phyloP scores from a whole-genome alignment of 2,797 vertebrate species.

The Stomatorhinus walkeri region DNA sequence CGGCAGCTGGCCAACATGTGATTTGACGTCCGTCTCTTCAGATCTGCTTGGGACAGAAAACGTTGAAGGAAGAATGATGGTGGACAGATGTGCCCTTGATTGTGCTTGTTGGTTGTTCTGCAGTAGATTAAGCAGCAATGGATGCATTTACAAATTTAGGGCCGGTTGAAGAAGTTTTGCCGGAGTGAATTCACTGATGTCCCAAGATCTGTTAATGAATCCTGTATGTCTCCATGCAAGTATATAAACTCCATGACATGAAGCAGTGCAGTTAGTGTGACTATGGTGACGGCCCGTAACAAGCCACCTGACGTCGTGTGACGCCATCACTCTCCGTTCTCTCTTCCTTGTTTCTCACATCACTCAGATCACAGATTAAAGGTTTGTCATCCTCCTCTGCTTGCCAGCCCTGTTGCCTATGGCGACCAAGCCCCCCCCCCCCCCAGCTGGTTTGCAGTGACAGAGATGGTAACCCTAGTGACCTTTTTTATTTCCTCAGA shows the following conservation, averaged over 20 bases:
- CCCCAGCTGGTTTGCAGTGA: conserved; percentile 37
- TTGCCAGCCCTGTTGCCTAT: conserved; percentile 24
- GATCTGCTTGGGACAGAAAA: background rate
- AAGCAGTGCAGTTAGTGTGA: background rate
- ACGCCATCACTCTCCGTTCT: background rate
- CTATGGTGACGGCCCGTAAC: background rate
- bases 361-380: conserved; percentile 2
- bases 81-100: background rate
- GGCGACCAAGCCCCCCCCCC: background rate
- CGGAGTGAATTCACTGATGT: background rate
- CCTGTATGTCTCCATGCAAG: background rate
- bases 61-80: background rate
- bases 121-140: background rate
- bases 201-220: background rate
- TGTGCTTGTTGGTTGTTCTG: background rate
- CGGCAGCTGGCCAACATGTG: background rate
- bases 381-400: conserved; percentile 23
- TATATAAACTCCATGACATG: background rate
- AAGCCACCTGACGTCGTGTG: background rate
- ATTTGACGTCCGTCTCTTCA: background rate
- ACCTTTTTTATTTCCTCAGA: conserved; percentile 98
- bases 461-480: conserved; percentile 72
- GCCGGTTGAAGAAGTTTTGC: background rate
- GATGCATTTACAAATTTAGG: background rate
- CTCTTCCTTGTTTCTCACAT: conserved; percentile 8